Evolutionary conservation across 2,888 invertebrate species (phyloP).

Genomic region (Malthinus seriepunctatus): DNA sequence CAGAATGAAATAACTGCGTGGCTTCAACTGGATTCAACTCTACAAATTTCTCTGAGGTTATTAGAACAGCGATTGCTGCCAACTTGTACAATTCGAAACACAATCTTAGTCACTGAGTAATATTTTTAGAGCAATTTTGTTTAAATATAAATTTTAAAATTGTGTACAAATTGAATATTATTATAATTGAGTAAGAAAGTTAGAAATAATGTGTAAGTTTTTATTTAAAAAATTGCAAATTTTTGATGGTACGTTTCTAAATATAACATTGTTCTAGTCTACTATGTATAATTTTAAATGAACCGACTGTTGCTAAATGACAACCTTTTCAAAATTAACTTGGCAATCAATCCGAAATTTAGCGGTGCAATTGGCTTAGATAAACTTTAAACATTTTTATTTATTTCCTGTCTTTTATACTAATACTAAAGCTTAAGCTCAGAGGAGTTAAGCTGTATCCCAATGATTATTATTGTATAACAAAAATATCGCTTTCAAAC

Average conservation of each 20-base stretch:
- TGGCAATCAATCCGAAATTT: constrained; percentile 16
- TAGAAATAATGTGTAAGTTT: background rate
- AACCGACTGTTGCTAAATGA: background rate
- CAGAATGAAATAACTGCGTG: too few species aligned
- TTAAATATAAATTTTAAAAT: constrained; percentile 21
- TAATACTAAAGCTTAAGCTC: background rate
- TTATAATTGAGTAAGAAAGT: background rate
- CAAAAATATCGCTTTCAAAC: constrained; percentile 21
- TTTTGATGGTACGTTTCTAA: too few species aligned
- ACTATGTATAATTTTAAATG: background rate
- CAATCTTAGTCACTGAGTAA: constrained; percentile 28
- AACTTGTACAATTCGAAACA: constrained; percentile 26
- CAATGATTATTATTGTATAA: constrained; percentile 10
- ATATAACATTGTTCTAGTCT: too few species aligned
- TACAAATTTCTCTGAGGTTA: constrained; percentile 32
- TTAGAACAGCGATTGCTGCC: constrained; percentile 28
- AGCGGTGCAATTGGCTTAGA: constrained; percentile 11
- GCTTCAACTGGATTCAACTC: background rate
- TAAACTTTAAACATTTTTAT: constrained; percentile 9
- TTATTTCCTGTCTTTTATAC: constrained; percentile 17
- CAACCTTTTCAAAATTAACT: constrained; percentile 19
- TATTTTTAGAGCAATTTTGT: constrained; percentile 30
- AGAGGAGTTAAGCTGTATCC: constrained; percentile 5
- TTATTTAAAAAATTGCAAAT: background rate
- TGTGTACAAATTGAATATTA: background rate